Percentiles rank a stretch among this genome's conserved stretches.
Evolutionary conservation across 2,797 vertebrate species (phyloP).

Genomic region (Petrocephalus schoutedeni): DNA sequence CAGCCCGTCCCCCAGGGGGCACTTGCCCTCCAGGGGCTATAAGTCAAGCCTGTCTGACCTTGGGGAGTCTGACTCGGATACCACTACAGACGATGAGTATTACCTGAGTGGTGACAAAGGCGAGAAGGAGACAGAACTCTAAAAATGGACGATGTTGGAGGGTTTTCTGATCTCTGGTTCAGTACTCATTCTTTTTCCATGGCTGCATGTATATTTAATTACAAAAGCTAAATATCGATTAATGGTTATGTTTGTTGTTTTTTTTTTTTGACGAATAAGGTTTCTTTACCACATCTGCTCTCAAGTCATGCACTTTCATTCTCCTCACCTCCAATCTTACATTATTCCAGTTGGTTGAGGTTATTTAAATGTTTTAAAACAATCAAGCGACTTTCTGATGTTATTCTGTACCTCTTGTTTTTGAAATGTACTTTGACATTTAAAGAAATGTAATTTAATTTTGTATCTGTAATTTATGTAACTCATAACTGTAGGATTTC

Average conservation of each 20-base stretch:
- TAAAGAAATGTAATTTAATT: neutral
- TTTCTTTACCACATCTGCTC: neutral
- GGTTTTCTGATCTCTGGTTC: neutral
- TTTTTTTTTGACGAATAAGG: neutral
- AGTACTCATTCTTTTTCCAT: neutral
- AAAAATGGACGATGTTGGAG: neutral
- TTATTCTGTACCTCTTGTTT: neutral
- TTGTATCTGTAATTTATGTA: neutral
- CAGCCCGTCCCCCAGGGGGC: conserved; percentile 34
- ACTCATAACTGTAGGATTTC: neutral
- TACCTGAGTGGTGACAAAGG: conserved; percentile 56
- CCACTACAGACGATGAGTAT: conserved; percentile 73
- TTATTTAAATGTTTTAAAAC: neutral
- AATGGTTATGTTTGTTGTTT: neutral
- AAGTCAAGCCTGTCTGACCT: conserved; percentile 34
- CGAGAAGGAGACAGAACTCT: conserved; percentile 72
- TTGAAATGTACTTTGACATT: neutral
- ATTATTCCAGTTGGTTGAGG: neutral
- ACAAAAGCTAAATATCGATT: neutral
- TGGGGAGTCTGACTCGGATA: conserved; percentile 65
- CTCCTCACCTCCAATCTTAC: neutral
- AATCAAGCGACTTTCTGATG: neutral
- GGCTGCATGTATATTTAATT: neutral
- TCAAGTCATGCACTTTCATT: neutral
- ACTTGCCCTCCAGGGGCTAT: conserved; percentile 35